Evolutionary conservation across 2,797 vertebrate species (phyloP).

Genomic region (Ptychadena robeensis): DNA sequence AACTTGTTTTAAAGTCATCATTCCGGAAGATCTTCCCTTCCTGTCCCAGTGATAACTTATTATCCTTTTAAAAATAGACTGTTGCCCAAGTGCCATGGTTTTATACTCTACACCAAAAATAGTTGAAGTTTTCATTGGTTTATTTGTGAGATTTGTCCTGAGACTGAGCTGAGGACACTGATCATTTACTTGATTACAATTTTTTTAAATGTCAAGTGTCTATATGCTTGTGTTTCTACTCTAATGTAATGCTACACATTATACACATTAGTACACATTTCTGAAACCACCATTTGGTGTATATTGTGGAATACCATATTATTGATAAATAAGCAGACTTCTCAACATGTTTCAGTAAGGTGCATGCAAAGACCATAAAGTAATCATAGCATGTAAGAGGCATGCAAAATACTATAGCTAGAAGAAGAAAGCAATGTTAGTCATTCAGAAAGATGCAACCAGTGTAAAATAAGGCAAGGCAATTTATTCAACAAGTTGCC

Average conservation of each 20-base stretch:
- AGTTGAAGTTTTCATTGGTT: not conserved
- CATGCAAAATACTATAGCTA: slow-evolving; percentile 46
- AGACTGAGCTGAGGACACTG: too few relatives aligned
- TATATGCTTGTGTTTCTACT: too few relatives aligned
- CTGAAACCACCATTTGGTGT: too few relatives aligned
- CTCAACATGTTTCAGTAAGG: slow-evolving; percentile 49
- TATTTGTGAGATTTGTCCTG: not conserved
- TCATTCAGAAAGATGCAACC: slow-evolving; percentile 53
- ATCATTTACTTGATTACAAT: too few relatives aligned
- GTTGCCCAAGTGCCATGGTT: not conserved
- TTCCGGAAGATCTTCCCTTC: too few relatives aligned
- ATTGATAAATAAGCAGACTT: slow-evolving; percentile 25
- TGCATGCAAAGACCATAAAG: slow-evolving; percentile 46
- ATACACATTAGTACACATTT: too few relatives aligned
- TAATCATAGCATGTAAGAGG: slow-evolving; percentile 16
- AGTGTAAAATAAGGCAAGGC: slow-evolving; percentile 4
- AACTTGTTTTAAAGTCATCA: too few relatives aligned
- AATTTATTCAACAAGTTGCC: not conserved
- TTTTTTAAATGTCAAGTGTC: too few relatives aligned
- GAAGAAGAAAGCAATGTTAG: slow-evolving; percentile 45
- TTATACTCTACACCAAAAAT: not conserved
- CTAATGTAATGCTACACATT: too few relatives aligned
- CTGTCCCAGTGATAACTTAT: not conserved
- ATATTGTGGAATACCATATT: not conserved
- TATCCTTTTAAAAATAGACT: too few relatives aligned